phyloP scores from a whole-genome alignment of 2,797 vertebrate species.

The Esox masquinongy region DNA sequence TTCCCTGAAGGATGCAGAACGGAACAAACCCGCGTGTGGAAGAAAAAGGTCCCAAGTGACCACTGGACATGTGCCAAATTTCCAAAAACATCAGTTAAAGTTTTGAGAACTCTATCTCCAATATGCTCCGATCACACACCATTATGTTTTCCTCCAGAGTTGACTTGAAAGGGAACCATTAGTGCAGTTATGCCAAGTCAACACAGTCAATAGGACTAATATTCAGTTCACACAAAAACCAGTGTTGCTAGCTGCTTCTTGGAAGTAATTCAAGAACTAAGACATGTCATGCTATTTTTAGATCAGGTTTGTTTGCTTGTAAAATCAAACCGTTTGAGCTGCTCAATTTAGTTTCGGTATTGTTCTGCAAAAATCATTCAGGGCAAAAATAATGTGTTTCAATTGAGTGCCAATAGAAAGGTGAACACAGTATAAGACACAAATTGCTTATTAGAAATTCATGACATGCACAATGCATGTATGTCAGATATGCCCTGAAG shows the following conservation, averaged over 20 bases:
- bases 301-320: slow-evolving; percentile 16
- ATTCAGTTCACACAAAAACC: background rate
- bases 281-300: slow-evolving; percentile 13
- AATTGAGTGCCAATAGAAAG: background rate
- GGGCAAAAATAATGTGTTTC: slow-evolving; percentile 32
- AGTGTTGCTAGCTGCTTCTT: background rate
- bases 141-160: slow-evolving; percentile 15
- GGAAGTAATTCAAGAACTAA: slow-evolving; percentile 1
- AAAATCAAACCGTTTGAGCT: slow-evolving; percentile 15
- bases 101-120: slow-evolving; percentile 4
- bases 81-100: slow-evolving; percentile 30
- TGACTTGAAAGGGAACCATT: background rate
- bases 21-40: slow-evolving; percentile 13
- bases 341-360: background rate
- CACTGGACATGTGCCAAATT: slow-evolving; percentile 54
- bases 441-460: too few relatives aligned
- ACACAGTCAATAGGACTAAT: background rate
- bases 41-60: background rate
- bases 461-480: too few relatives aligned
- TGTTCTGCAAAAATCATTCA: slow-evolving; percentile 28
- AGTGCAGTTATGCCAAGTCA: background rate
- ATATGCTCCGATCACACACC: background rate
- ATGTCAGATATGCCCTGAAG: too few relatives aligned
- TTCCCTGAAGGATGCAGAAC: slow-evolving; percentile 40
- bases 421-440: too few relatives aligned